Percentiles rank a stretch among this genome's conserved stretches.
phyloP scores from a whole-genome alignment of 2,797 vertebrate species.

The Cygnus olor region DNA sequence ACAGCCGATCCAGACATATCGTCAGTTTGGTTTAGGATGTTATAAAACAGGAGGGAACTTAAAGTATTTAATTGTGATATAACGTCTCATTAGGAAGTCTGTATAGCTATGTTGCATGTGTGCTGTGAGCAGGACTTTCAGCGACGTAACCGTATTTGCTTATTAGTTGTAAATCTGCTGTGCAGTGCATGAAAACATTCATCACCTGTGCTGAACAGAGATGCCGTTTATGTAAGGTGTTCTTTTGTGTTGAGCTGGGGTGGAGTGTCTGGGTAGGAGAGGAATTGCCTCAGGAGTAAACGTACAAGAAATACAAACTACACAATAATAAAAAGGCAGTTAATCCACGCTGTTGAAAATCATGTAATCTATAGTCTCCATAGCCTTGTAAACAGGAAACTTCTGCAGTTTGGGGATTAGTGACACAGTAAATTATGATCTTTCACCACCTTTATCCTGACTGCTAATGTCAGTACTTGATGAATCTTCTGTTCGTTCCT shows the following conservation, averaged over 20 bases:
- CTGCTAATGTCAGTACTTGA: rapidly evolving
- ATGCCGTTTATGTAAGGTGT: not conserved
- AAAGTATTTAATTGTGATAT: not conserved
- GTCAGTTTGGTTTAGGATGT: not conserved
- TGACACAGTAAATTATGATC: rapidly evolving
- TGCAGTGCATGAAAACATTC: not conserved
- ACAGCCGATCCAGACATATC: rapidly evolving
- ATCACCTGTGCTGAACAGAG: not conserved
- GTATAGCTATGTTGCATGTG: rapidly evolving
- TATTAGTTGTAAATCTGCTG: not conserved
- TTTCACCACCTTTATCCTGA: not conserved
- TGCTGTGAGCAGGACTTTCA: not conserved
- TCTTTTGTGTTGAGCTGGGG: not conserved
- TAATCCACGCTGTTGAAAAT: rapidly evolving
- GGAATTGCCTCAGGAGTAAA: not conserved
- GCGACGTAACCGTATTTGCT: not conserved
- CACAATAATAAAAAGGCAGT: not conserved
- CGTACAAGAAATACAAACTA: rapidly evolving
- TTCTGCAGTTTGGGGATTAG: not conserved
- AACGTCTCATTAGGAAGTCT: rapidly evolving
- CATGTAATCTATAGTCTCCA: rapidly evolving
- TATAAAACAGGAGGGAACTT: not conserved
- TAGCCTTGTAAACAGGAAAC: not conserved
- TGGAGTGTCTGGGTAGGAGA: not conserved
- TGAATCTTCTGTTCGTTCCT: not conserved